A percentile compares a stretch with the other conserved stretches of the same genome.
phyloP scores from a whole-genome alignment of 2,797 vertebrate species.

The Paguma larvata region DNA sequence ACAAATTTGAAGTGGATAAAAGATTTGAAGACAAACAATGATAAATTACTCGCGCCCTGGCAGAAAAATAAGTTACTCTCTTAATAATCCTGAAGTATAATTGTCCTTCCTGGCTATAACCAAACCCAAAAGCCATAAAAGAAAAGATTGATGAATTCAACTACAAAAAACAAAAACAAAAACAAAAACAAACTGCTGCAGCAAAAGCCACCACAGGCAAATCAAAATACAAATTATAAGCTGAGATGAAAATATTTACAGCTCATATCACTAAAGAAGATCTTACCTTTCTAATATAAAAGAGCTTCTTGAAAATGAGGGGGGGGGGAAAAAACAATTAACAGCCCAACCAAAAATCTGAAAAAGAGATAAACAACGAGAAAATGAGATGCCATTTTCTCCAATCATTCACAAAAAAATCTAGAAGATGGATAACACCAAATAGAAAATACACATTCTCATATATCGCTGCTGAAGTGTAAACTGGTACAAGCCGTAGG shows the following conservation, averaged over 20 bases:
- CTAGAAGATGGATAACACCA: background rate
- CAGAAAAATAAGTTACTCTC: background rate
- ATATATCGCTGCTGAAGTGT: background rate
- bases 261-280: background rate
- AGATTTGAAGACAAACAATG: background rate
- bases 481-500: background rate
- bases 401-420: background rate
- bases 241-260: background rate
- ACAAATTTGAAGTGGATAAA: background rate
- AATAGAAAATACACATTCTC: background rate
- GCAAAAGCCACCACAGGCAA: background rate
- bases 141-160: slow-evolving; percentile 4
- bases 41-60: background rate
- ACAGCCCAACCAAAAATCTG: background rate
- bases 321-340: background rate
- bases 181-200: background rate
- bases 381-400: background rate
- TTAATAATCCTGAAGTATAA: background rate
- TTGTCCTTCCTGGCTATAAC: background rate
- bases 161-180: background rate
- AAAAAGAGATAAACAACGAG: background rate
- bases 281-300: background rate
- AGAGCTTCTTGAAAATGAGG: background rate
- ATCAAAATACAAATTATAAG: background rate
- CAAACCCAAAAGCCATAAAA: background rate